These are phyloP conservation scores for Poliocrania exsul DNA, from an alignment of 2,797 vertebrate species.

Conservation along the genomic window DNA sequence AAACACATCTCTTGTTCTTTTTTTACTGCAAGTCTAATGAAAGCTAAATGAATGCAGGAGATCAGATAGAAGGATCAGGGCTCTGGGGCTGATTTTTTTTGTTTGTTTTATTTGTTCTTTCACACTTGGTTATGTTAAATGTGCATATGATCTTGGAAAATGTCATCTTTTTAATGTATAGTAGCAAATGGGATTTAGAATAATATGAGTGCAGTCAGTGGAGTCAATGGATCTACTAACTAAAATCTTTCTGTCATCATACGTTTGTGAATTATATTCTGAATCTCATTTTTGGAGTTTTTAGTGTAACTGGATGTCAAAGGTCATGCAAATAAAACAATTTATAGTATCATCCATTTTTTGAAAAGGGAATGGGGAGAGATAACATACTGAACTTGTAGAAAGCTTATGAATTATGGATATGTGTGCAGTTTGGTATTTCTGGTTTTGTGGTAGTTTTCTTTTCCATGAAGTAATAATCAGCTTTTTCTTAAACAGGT, in stretches of 20 bases:
- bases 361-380: background rate
- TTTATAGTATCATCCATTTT: background rate
- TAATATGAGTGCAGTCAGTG: background rate
- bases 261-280: background rate
- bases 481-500: conserved; percentile 56
- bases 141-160: background rate
- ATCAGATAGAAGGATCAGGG: background rate
- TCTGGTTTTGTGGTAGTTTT: background rate
- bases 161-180: background rate
- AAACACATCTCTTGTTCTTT: background rate
- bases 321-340: background rate
- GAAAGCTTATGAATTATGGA: background rate
- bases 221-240: background rate
- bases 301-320: background rate
- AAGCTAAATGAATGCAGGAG: background rate
- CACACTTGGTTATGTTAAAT: background rate
- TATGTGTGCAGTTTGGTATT: background rate
- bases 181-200: background rate
- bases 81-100: background rate
- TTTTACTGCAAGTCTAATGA: background rate
- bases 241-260: background rate
- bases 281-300: background rate
- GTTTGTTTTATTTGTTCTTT: background rate
- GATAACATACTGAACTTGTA: background rate
- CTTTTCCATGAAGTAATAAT: background rate